These are phyloP conservation scores for Lucilia cuprina DNA, from an alignment of 1,140 invertebrate species.

Conservation along the genomic window DNA sequence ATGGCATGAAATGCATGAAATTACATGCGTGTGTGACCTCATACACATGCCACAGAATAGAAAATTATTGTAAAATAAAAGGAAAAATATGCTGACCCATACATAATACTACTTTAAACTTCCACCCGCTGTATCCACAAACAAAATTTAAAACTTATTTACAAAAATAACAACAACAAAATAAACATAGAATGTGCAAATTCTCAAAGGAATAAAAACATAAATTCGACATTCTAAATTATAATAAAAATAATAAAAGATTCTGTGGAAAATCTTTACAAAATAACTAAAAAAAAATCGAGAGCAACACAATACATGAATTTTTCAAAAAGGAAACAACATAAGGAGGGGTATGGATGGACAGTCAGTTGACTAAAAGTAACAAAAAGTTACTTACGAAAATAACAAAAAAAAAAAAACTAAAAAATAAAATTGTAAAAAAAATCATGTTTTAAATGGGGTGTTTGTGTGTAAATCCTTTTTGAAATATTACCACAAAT, in stretches of 20 bases:
- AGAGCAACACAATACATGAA: not conserved
- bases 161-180: not conserved
- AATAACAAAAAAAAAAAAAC: not conserved
- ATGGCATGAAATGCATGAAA: slow-evolving; percentile 35
- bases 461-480: slow-evolving; percentile 37
- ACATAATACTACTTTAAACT: not conserved
- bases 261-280: not conserved
- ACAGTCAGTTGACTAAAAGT: too few relatives aligned
- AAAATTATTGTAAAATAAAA: not conserved
- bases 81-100: not conserved
- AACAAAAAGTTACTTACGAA: too few relatives aligned
- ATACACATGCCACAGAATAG: slow-evolving; percentile 25
- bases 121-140: not conserved
- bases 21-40: slow-evolving; percentile 36
- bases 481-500: slow-evolving; percentile 35
- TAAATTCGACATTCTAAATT: slow-evolving; percentile 11
- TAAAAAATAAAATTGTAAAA: not conserved
- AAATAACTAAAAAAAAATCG: not conserved
- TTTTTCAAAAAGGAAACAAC: not conserved
- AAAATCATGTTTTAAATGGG: not conserved
- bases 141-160: slow-evolving; percentile 2
- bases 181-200: slow-evolving; percentile 34
- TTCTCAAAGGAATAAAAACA: slow-evolving; percentile 35
- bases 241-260: slow-evolving; percentile 8
- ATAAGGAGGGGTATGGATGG: not conserved